A percentile compares a stretch with the other conserved stretches of the same genome.
Conservation (phyloP, 2,797 vertebrate species). For the Parambassis ranga region DNA sequence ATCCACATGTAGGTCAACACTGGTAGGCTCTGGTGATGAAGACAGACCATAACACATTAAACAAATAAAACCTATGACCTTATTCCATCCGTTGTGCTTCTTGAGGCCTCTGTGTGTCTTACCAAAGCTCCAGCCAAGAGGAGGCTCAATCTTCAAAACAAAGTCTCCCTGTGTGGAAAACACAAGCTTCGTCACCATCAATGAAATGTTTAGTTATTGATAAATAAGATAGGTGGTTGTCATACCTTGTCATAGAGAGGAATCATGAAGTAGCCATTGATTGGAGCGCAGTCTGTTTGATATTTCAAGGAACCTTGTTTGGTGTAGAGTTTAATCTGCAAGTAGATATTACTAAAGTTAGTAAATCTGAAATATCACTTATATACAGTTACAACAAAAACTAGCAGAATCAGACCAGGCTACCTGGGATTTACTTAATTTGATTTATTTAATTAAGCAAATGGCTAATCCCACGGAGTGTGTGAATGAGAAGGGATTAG, state of each 20-base stretch:
- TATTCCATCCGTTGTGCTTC: too few species aligned
- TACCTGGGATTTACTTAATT: constrained; percentile 5
- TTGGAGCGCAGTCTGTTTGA: constrained; percentile 97
- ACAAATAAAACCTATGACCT: too few species aligned
- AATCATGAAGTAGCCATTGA: constrained; percentile 99
- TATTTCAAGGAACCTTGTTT: constrained; percentile 98
- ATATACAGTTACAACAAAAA: too few species aligned
- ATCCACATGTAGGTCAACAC: constrained; percentile 93
- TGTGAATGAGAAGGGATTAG: constrained; percentile 59
- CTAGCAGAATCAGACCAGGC: not conserved
- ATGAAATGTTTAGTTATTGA: not conserved
- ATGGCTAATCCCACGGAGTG: constrained; percentile 49
- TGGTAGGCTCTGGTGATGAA: constrained; percentile 90
- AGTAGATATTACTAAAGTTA: too few species aligned
- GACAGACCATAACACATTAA: too few species aligned
- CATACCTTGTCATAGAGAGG: constrained; percentile 98
- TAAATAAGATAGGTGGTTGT: not conserved
- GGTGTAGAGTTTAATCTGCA: constrained; percentile 95
- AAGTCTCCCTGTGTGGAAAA: constrained; percentile 89
- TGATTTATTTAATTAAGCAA: constrained; percentile 24
- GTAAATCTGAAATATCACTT: too few species aligned
- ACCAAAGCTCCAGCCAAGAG: constrained; percentile 98
- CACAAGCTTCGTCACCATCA: not conserved
- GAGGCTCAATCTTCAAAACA: constrained; percentile 97
- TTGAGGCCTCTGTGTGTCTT: constrained; percentile 56